phyloP scores from a whole-genome alignment of 2,113 vertebrate genomes.

The Delphinapterus leucas region DNA sequence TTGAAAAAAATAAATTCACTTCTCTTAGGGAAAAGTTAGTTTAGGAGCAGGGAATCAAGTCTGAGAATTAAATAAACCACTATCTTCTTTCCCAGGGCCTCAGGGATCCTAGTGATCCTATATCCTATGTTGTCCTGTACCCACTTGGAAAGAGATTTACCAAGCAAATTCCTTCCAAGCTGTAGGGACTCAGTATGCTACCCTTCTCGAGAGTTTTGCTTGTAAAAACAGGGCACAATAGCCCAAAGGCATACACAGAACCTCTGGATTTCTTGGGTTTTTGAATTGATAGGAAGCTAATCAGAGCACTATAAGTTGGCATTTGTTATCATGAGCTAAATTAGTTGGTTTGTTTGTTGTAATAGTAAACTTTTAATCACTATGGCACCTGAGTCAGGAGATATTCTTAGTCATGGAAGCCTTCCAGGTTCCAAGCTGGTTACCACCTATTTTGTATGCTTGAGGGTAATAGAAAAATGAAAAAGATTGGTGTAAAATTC shows the following conservation, averaged over 20 bases:
- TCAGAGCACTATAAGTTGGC: not conserved
- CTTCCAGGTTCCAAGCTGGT: not conserved
- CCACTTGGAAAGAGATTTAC: not conserved
- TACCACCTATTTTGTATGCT: not conserved
- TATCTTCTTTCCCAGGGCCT: not conserved
- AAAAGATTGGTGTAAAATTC: constrained; percentile 15
- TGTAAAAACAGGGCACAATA: not conserved
- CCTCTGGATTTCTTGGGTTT: not conserved
- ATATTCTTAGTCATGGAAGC: not conserved
- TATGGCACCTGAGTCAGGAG: not conserved
- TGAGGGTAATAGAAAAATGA: not conserved
- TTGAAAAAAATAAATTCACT: not conserved
- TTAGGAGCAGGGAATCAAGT: not conserved
- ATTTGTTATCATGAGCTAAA: not conserved
- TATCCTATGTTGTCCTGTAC: not conserved
- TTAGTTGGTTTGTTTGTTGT: constrained; percentile 28
- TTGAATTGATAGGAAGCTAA: not conserved
- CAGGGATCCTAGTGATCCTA: not conserved
- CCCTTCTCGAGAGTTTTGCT: not conserved
- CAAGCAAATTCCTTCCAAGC: not conserved
- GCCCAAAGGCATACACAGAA: not conserved
- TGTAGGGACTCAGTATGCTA: not conserved
- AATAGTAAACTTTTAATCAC: not conserved
- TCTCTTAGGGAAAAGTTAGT: not conserved
- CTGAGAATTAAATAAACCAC: not conserved